Percentiles rank a stretch among this genome's conserved stretches.
Conservation (phyloP, 2,113 vertebrate species). For the Apteryx owenii region DNA sequence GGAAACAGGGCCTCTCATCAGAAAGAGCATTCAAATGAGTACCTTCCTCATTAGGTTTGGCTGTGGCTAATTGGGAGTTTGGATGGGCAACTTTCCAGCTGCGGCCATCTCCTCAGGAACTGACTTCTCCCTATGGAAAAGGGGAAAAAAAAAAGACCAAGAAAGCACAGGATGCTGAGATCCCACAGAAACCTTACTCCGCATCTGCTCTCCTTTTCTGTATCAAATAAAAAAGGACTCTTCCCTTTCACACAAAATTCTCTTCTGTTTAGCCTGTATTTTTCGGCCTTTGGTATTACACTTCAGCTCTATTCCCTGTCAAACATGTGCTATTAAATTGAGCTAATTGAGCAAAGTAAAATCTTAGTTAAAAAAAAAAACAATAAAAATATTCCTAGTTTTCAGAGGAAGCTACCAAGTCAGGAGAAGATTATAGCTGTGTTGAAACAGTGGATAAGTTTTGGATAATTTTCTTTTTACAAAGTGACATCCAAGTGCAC, state of each 20-base stretch:
- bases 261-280: background rate
- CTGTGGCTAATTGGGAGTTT: background rate
- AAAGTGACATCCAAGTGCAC: background rate
- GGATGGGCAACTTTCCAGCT: background rate
- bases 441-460: background rate
- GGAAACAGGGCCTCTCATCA: background rate
- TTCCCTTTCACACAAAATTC: background rate
- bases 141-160: background rate
- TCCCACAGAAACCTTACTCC: background rate
- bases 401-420: background rate
- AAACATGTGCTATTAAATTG: background rate
- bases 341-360: background rate
- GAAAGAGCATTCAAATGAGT: rapidly evolving
- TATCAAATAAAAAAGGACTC: background rate
- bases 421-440: background rate
- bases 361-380: background rate
- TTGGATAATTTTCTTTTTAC: background rate
- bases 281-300: background rate
- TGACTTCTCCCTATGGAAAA: background rate
- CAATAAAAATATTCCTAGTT: background rate
- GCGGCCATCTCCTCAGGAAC: background rate
- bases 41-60: background rate
- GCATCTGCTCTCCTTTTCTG: background rate
- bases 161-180: background rate
- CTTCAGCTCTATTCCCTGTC: background rate